Evolutionary conservation across 2,888 invertebrate species (phyloP), one percentile per base, ranked within the genome.

Genomic region (Hirtodrosophila duncani): DNA sequence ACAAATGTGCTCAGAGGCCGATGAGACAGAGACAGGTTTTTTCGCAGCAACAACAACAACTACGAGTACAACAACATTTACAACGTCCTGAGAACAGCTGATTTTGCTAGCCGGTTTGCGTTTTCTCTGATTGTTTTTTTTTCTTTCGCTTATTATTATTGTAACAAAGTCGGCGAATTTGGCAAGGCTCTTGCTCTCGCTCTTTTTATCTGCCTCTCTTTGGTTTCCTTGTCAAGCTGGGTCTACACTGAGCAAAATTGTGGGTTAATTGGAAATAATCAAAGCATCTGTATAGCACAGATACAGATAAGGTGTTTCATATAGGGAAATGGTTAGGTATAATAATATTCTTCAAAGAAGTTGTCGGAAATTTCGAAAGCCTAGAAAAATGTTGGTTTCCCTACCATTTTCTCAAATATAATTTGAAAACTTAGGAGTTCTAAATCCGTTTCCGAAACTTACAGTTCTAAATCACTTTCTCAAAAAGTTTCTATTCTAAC

Each of bases 41-140:
- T 31, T 18, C 37, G 39, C 36, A 44, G 38, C 36, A 39, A 31
- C 41, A 48, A 31, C 27, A 45, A 24, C 56, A 53, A 38, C 46
- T 36, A 48, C 34, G 43, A 46, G 26, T 16, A 43, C 42, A 37
- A 41, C 17, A 33, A 27, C 24, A 23, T 26, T 39, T 17, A 10
- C 37, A 50, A 43, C n/a, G 53, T 62, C 62, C 62, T 67, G 48
- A 65, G 63, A 70, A 63, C 70, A 70, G 70, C 70, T 70, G 70
- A 69, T 72, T 52, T 44, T 31, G 38, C 30, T 53, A 70, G 69
- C 72, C 69, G 69, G 69, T 70, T 70, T 63, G 63, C 57, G 44
- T 24, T 56, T 38, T 45, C 31, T 52, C 30, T 23, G 38, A 29
- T 49, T 45, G 39, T 43, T 10, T n/a, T n/a, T 70, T 63, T 66